Conservation (phyloP, 2,888 invertebrate genomes). For the Dynastes hyllus region DNA sequence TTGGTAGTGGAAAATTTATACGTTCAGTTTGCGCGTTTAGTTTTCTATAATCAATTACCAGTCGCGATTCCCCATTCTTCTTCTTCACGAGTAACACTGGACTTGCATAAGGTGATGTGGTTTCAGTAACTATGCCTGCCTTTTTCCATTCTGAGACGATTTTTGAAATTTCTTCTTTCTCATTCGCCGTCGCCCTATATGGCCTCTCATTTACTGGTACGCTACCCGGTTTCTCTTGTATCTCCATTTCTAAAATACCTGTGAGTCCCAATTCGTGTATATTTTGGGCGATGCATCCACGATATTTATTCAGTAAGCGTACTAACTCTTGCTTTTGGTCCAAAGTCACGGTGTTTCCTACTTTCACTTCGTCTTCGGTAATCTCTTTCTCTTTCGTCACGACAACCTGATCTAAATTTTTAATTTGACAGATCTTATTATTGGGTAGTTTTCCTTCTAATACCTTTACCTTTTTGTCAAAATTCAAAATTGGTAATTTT, state of each 20-base stretch:
- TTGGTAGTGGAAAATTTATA: not conserved
- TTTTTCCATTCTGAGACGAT: not conserved
- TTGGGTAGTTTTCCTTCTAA: too few relatives aligned
- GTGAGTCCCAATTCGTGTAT: not conserved
- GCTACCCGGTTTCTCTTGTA: not conserved
- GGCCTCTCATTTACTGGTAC: not conserved
- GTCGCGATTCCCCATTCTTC: not conserved
- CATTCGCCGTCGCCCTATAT: not conserved
- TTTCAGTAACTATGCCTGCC: not conserved
- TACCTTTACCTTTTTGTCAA: too few relatives aligned
- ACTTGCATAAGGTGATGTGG: not conserved
- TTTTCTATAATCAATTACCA: not conserved
- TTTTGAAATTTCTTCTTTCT: not conserved
- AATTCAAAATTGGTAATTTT: too few relatives aligned
- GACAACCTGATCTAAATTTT: too few relatives aligned
- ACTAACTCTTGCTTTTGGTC: not conserved
- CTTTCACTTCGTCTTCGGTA: not conserved
- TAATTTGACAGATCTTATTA: too few relatives aligned
- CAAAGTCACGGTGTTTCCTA: not conserved
- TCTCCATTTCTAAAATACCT: not conserved
- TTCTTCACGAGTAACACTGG: not conserved
- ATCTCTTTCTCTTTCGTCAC: not conserved
- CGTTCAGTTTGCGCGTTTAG: not conserved
- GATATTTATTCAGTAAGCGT: not conserved
- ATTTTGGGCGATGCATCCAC: not conserved